These are phyloP conservation scores for Vipera latastei DNA, from an alignment of 2,797 vertebrate species.

Conservation along the genomic window DNA sequence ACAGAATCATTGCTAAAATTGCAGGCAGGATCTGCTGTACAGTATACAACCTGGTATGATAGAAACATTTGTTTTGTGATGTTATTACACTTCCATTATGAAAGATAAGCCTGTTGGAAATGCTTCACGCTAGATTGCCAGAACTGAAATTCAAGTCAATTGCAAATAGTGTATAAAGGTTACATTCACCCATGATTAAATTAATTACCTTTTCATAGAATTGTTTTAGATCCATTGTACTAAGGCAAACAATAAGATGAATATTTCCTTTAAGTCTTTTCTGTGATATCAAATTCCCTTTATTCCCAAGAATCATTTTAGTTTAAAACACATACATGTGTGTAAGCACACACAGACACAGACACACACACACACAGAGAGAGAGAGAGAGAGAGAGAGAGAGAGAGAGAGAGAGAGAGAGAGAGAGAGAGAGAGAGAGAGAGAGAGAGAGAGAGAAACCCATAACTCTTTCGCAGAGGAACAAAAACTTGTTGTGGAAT, in stretches of 20 bases:
- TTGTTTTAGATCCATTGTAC: slow-evolving; percentile 3
- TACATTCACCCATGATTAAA: neutral
- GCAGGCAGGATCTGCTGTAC: neutral
- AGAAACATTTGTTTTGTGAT: neutral
- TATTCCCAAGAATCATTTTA: slow-evolving; percentile 41
- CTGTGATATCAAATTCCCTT: neutral
- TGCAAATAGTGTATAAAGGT: neutral
- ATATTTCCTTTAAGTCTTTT: neutral
- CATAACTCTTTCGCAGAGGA: slow-evolving; percentile 27
- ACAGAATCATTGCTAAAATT: neutral
- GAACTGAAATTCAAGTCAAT: neutral
- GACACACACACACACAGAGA: too few species aligned
- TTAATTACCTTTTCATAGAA: neutral
- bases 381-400: too few species aligned
- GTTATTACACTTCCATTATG: neutral
- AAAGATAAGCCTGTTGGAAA: neutral
- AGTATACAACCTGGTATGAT: neutral
- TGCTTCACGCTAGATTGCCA: neutral
- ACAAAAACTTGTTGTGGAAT: slow-evolving; percentile 53
- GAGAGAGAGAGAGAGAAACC: neutral
- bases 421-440: too few species aligned
- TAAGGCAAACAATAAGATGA: neutral
- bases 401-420: accelerated
- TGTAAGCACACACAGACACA: neutral
- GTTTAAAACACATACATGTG: neutral